Evolutionary conservation across 2,888 invertebrate genomes (phyloP).

Genomic region (Miltochrista miniata): DNA sequence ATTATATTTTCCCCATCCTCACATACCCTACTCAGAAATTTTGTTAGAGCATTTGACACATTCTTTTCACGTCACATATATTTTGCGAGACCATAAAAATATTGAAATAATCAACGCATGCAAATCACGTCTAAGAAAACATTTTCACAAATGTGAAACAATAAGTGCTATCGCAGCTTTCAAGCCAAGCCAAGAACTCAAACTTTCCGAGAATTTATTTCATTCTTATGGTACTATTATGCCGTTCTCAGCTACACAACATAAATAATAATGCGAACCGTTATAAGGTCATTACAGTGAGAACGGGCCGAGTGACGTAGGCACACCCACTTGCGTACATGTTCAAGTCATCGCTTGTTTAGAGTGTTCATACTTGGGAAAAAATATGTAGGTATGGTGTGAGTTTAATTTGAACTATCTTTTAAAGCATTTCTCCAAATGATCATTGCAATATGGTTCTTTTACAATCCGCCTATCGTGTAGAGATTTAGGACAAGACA

Average conservation of each 20-base stretch:
- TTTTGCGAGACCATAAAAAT: constrained; percentile 19
- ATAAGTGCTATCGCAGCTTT: constrained; percentile 74
- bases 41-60: not conserved
- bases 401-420: constrained; percentile 22
- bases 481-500: no score
- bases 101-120: constrained; percentile 50
- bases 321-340: constrained; percentile 40
- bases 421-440: constrained; percentile 26
- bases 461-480: no score
- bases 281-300: constrained; percentile 80
- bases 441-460: constrained; percentile 23
- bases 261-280: constrained; percentile 81
- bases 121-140: constrained; percentile 60
- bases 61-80: constrained; percentile 11
- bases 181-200: constrained; percentile 73
- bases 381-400: constrained; percentile 27
- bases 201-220: constrained; percentile 79
- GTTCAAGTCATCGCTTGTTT: constrained; percentile 41
- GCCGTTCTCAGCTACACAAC: constrained; percentile 80
- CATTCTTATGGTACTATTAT: constrained; percentile 81
- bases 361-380: constrained; percentile 30
- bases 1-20: no score
- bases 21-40: no score
- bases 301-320: constrained; percentile 69
- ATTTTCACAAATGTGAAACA: constrained; percentile 70